phyloP scores from a whole-genome alignment of 2,797 vertebrate genomes.

The Malurus splendens region DNA sequence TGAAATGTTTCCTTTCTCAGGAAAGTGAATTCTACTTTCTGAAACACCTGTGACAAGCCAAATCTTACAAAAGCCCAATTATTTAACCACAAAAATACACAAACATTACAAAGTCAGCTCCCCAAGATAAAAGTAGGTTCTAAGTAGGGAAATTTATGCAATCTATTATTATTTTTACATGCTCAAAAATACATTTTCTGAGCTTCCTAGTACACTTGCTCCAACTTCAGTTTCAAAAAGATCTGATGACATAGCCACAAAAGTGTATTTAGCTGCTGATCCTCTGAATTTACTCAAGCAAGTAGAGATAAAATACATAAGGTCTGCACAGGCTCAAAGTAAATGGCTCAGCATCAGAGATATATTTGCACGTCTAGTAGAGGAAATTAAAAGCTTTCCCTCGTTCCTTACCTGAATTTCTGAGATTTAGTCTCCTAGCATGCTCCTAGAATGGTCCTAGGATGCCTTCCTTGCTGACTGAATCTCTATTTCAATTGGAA shows the following conservation, averaged over 20 bases:
- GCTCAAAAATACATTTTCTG: not conserved
- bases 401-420: not conserved
- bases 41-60: not conserved
- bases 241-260: not conserved
- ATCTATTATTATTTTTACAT: not conserved
- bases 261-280: not conserved
- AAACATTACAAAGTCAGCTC: not conserved
- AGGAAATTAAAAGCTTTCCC: not conserved
- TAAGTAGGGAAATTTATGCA: not conserved
- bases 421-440: not conserved
- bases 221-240: not conserved
- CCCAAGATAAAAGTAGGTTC: not conserved
- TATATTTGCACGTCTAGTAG: not conserved
- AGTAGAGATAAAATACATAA: not conserved
- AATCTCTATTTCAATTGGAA: not conserved
- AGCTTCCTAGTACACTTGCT: not conserved
- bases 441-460: not conserved
- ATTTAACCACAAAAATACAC: not conserved
- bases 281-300: not conserved
- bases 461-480: not conserved
- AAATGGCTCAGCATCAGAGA: not conserved
- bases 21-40: not conserved
- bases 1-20: not conserved
- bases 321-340: not conserved
- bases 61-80: not conserved